These are phyloP conservation scores for Hippasteria phrygiana DNA, from an alignment of 53 echinoderm and acorn worm genomes.

Conservation along the genomic window DNA sequence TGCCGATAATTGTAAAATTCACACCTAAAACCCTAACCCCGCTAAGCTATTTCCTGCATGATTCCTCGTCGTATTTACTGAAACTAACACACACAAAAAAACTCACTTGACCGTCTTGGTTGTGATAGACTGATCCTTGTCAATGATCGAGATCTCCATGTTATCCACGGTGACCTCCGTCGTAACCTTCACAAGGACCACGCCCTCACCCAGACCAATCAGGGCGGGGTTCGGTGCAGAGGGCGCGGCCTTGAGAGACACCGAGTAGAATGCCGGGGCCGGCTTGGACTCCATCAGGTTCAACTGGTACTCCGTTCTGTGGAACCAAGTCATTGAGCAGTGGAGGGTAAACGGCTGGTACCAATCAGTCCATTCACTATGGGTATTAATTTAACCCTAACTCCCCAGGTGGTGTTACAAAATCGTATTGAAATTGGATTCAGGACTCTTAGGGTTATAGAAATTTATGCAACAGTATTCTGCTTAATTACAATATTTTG, in stretches of 20 bases:
- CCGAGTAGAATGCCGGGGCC: slow-evolving; percentile 86
- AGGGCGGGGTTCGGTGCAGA: slow-evolving; percentile 69
- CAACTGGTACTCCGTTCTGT: slow-evolving; percentile 81
- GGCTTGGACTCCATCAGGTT: slow-evolving; percentile 89
- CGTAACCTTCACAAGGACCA: slow-evolving; percentile 87
- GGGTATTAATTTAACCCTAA: not conserved
- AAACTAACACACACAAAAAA: not conserved
- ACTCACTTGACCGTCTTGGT: slow-evolving; percentile 91
- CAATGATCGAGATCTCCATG: slow-evolving; percentile 86
- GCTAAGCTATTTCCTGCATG: not conserved
- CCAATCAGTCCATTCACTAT: not conserved
- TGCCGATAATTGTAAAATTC: no score
- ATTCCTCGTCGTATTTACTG: not conserved
- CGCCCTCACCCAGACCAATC: slow-evolving; percentile 84
- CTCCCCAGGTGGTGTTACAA: not conserved
- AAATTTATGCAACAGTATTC: no score
- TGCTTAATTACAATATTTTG: no score
- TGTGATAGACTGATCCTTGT: slow-evolving; percentile 93
- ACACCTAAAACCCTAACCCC: no score
- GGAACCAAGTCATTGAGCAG: not conserved
- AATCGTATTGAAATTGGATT: no score
- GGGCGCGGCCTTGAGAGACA: slow-evolving; percentile 74
- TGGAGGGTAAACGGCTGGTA: not conserved
- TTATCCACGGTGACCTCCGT: slow-evolving; percentile 83
- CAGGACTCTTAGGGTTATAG: no score